Conservation (phyloP, 2,888 invertebrate species). For the Orthosia gothica region DNA sequence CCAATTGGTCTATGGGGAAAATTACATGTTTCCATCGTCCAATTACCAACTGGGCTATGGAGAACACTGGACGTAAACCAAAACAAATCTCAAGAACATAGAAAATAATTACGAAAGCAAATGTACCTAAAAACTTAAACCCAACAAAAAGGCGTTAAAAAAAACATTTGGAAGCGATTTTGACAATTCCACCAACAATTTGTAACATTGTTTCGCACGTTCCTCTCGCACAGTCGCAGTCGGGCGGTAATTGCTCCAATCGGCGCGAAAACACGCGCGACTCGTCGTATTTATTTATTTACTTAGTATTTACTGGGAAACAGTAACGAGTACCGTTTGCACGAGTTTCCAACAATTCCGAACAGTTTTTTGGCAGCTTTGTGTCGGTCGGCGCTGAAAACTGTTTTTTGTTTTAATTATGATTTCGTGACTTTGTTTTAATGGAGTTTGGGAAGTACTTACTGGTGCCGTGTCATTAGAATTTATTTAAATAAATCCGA, state of each 20-base stretch:
- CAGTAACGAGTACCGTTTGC: slow-evolving; percentile 79
- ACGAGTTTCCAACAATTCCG: slow-evolving; percentile 58
- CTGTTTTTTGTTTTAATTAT: slow-evolving; percentile 65
- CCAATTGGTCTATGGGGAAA: no score
- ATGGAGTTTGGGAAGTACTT: slow-evolving; percentile 44
- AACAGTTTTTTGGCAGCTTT: slow-evolving; percentile 65
- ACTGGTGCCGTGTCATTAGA: slow-evolving; percentile 1
- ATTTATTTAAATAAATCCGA: no score
- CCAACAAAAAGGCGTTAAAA: slow-evolving; percentile 41
- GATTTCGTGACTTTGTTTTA: slow-evolving; percentile 63
- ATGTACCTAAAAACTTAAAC: slow-evolving; percentile 29
- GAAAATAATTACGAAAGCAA: neutral
- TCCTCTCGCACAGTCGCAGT: slow-evolving; percentile 50
- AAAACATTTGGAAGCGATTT: slow-evolving; percentile 65
- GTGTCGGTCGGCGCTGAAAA: slow-evolving; percentile 50
- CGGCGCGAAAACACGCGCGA: slow-evolving; percentile 83
- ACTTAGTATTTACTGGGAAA: slow-evolving; percentile 88
- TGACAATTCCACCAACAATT: slow-evolving; percentile 73
- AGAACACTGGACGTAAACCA: no score
- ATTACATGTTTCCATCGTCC: no score
- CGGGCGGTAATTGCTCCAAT: slow-evolving; percentile 88
- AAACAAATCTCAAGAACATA: neutral
- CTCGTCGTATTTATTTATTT: slow-evolving; percentile 89
- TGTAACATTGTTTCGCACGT: slow-evolving; percentile 72
- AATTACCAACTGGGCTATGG: no score